These are phyloP conservation scores for Cotesia vestalis DNA, from an alignment of 1,140 invertebrate species.

Conservation along the genomic window DNA sequence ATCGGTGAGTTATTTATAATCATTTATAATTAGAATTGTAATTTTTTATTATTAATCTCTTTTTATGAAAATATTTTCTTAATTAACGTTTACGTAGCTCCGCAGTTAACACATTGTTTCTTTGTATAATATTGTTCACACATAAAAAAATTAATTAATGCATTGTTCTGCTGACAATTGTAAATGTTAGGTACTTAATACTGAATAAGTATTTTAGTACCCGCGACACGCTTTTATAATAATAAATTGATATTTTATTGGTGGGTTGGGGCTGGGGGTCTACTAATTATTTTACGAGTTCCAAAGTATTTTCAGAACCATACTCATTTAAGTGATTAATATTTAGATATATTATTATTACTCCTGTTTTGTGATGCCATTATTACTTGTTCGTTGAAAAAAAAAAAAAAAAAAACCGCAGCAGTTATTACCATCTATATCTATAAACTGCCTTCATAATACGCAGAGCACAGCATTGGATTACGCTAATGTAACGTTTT, in stretches of 20 bases:
- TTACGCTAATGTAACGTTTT: slow-evolving; percentile 19
- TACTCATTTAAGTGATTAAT: slow-evolving; percentile 9
- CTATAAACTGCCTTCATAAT: background rate
- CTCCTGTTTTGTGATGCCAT: background rate
- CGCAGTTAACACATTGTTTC: slow-evolving; percentile 24
- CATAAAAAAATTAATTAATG: slow-evolving; percentile 13
- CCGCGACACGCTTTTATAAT: slow-evolving; percentile 22
- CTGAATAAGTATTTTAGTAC: slow-evolving; percentile 9
- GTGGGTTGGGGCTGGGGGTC: slow-evolving; percentile 12
- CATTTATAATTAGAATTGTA: slow-evolving; percentile 12
- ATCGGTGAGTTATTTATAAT: slow-evolving; percentile 15
- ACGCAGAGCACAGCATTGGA: slow-evolving; percentile 27
- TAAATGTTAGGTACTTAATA: slow-evolving; percentile 14
- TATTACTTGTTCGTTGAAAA: background rate
- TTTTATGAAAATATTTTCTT: background rate
- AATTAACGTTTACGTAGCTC: slow-evolving; percentile 13
- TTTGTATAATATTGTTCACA: slow-evolving; percentile 17
- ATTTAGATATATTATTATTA: background rate
- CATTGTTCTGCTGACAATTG: slow-evolving; percentile 23
- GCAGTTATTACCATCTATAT: background rate
- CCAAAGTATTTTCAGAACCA: slow-evolving; percentile 25
- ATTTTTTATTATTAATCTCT: background rate
- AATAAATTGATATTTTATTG: slow-evolving; percentile 14
- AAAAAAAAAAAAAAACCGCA: background rate
- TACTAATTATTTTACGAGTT: slow-evolving; percentile 24